These are phyloP conservation scores for Melospiza georgiana DNA, from an alignment of 2,113 vertebrate species.

Conservation along the genomic window DNA sequence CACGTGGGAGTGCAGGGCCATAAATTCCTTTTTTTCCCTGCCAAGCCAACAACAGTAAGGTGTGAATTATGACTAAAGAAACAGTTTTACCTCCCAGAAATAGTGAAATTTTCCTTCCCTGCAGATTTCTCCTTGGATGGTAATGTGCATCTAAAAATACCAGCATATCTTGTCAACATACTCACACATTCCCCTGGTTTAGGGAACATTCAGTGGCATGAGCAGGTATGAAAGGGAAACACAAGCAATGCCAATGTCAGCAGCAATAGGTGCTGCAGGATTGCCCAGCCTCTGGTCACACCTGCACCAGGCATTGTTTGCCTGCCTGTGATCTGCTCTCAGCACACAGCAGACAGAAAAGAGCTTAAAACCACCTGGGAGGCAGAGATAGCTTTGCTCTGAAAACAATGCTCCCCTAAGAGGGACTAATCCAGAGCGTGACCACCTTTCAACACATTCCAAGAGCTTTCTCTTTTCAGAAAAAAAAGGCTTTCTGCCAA, in stretches of 20 bases:
- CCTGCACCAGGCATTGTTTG: fast-evolving
- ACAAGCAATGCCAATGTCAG: not conserved
- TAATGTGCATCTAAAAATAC: not conserved
- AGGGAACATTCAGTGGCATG: not conserved
- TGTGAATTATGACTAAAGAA: not conserved
- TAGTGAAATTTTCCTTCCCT: not conserved
- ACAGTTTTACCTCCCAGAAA: not conserved
- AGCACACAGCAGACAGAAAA: not conserved
- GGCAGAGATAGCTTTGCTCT: not conserved
- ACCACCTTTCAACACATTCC: not conserved
- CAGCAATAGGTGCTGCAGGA: not conserved
- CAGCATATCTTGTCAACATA: not conserved
- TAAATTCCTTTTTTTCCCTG: not conserved
- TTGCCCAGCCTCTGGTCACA: not conserved
- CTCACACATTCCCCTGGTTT: not conserved
- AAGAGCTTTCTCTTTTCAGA: not conserved
- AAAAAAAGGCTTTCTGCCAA: not conserved
- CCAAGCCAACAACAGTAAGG: not conserved
- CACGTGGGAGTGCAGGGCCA: fast-evolving
- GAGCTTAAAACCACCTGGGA: not conserved
- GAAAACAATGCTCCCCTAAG: not conserved
- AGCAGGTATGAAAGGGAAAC: not conserved
- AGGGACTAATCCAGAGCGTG: not conserved
- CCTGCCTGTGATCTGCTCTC: not conserved
- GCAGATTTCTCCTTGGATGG: not conserved